Conservation (phyloP, 2,797 vertebrate genomes). For the Pseudopleuronectes americanus region DNA sequence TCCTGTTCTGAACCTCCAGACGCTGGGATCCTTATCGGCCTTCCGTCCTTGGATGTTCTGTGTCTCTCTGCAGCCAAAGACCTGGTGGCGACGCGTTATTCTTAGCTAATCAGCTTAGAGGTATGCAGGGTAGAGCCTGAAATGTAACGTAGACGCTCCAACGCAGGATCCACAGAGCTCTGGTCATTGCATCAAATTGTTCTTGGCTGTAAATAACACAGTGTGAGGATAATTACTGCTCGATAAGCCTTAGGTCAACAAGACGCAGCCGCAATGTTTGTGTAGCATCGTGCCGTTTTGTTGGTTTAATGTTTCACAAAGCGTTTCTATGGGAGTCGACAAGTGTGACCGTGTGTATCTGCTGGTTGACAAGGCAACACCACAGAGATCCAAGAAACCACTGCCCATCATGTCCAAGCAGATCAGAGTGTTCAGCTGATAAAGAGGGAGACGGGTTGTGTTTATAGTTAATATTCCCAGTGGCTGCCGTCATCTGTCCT, state of each 20-base stretch:
- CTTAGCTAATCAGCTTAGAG: constrained; percentile 79
- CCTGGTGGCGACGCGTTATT: constrained; percentile 60
- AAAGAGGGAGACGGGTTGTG: no score
- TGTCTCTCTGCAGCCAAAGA: constrained; percentile 17
- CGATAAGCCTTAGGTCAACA: constrained; percentile 9
- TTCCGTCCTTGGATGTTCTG: constrained; percentile 41
- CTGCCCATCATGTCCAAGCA: constrained; percentile 5
- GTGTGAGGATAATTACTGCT: constrained; percentile 11
- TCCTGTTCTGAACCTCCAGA: constrained; percentile 7
- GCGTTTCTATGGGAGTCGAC: not conserved
- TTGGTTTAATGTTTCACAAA: not conserved
- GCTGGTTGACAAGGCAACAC: constrained; percentile 32
- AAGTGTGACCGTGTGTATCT: not conserved
- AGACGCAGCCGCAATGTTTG: constrained; percentile 2
- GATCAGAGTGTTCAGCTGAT: not conserved
- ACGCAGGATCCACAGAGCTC: constrained; percentile 18
- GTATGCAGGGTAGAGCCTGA: constrained; percentile 50
- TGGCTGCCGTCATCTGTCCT: not conserved
- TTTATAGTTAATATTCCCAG: not conserved
- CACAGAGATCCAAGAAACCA: constrained; percentile 1
- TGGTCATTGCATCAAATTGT: constrained; percentile 40
- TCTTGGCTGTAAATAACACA: constrained; percentile 48
- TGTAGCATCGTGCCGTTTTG: not conserved
- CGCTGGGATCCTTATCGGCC: constrained; percentile 44
- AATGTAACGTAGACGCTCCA: constrained; percentile 32